Base-by-base conservation (phyloP, 2,888 invertebrate species). In the Myopa testacea region DNA sequence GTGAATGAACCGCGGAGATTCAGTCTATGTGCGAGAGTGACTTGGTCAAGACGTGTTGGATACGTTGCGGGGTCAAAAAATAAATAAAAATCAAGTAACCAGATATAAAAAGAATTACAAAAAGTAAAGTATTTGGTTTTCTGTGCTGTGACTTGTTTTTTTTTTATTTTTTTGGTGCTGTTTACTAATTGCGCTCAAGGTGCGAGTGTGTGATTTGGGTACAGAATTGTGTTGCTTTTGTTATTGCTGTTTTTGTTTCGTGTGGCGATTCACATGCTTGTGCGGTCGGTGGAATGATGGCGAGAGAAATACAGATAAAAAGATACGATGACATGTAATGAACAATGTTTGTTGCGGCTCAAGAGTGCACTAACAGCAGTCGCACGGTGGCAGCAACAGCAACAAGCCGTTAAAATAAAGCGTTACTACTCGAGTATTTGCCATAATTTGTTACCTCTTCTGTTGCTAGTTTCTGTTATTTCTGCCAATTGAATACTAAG, bases 11-110 rank as follows among this genome's bases (percentile, higher is more conserved):
- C 45, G 52, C 52, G 26, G 65, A 68, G 26, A 75, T 55, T 75
- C 73, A 79, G 79, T 79, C 77, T 63, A 77, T 45, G 62, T 65
- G 76, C 78, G 79, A 79, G 73, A 77, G 77, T 78, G 75, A 74
- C 52, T 76, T 69, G 60, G 78, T 76, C 16, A 34, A 70, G 79
- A 73, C 78, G 62, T 75, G 58, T 40, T 63, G 34, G 8, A 69
- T 37, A 26, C 34, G 65, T 19, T 34, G 50, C 65, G 70, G 19
- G 67, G 60, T 40, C 67, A 69, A 62, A 68, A 16, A 38, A 69
- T 60, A 69, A 69, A 68, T 68, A 67, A 74, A 19, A 70, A 19
- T 3, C 16, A 40, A 63, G 68, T 26, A 68, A 65, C 26, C 67
- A 55, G 75, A 71, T 60, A 4, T 45, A 70, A 76, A 16, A 67